A percentile compares a stretch with the other conserved stretches of the same genome.
phyloP scores from a whole-genome alignment of 2,113 vertebrate genomes.

The Illadopsis cleaveri region DNA sequence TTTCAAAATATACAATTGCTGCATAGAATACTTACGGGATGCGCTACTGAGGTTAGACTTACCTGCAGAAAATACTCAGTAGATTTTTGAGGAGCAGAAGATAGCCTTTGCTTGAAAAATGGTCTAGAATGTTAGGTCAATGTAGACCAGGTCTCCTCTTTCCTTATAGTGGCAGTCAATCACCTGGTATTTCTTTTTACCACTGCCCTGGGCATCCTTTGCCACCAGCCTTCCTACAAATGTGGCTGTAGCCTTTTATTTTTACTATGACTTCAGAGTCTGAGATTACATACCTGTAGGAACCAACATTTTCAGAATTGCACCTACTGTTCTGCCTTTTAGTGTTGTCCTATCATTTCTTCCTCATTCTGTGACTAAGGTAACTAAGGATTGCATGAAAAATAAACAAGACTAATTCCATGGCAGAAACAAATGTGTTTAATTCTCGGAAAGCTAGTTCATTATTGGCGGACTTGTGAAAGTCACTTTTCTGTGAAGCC shows the following conservation, averaged over 20 bases:
- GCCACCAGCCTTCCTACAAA: background rate
- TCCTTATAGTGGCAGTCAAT: background rate
- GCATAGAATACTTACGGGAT: background rate
- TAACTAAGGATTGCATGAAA: background rate
- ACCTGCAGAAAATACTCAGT: background rate
- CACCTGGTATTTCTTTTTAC: background rate
- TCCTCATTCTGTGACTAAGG: background rate
- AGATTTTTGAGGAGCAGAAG: background rate
- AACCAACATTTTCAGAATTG: background rate
- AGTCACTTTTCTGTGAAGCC: background rate
- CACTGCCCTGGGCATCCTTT: fast-evolving
- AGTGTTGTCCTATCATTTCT: fast-evolving
- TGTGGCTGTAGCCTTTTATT: background rate
- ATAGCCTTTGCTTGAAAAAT: background rate
- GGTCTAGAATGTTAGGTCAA: background rate
- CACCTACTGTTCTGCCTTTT: background rate
- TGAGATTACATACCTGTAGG: background rate
- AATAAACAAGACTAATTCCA: background rate
- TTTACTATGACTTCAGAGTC: background rate
- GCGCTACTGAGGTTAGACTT: background rate
- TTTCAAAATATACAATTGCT: background rate
- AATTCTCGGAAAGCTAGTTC: background rate
- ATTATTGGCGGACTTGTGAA: background rate
- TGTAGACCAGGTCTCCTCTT: background rate
- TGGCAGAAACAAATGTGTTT: background rate